A percentile compares a stretch with the other conserved stretches of the same genome.
These are phyloP conservation scores for Drosophila differens DNA, from an alignment of 2,888 invertebrate species.

Conservation along the genomic window DNA sequence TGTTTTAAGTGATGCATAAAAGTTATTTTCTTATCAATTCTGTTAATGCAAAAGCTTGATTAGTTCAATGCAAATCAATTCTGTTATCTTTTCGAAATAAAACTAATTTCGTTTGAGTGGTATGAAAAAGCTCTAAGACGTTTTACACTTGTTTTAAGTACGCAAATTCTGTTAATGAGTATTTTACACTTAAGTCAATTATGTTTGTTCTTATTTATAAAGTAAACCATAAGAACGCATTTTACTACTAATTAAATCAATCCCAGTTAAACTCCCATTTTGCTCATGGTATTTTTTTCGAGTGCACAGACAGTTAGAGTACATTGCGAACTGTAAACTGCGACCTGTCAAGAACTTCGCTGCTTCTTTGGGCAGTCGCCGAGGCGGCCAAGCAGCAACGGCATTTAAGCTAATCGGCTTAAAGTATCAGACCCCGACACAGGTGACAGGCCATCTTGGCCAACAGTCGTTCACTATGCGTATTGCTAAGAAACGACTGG, in stretches of 20 bases:
- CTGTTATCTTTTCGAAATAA: not conserved
- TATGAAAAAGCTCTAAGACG: not conserved
- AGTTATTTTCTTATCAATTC: not conserved
- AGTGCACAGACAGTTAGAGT: not conserved
- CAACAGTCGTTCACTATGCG: conserved; percentile 16
- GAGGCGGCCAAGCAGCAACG: conserved; percentile 53
- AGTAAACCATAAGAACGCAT: not conserved
- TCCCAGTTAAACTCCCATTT: not conserved
- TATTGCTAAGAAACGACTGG: not conserved
- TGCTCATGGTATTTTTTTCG: not conserved
- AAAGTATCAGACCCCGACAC: conserved; percentile 70
- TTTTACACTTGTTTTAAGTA: not conserved
- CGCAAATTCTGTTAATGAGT: not conserved
- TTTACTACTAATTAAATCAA: not conserved
- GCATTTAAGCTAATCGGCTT: conserved; percentile 81
- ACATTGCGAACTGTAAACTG: conserved; percentile 28
- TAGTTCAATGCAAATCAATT: not conserved
- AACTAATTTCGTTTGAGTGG: not conserved
- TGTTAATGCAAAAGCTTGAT: not conserved
- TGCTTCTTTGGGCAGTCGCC: conserved; percentile 10
- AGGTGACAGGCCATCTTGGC: conserved; percentile 73
- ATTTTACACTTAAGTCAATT: not conserved
- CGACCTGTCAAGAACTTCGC: conserved; percentile 29
- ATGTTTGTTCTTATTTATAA: not conserved
- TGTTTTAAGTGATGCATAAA: not conserved